phyloP scores from a whole-genome alignment of 2,113 vertebrate genomes.

The Brienomyrus longianalis region DNA sequence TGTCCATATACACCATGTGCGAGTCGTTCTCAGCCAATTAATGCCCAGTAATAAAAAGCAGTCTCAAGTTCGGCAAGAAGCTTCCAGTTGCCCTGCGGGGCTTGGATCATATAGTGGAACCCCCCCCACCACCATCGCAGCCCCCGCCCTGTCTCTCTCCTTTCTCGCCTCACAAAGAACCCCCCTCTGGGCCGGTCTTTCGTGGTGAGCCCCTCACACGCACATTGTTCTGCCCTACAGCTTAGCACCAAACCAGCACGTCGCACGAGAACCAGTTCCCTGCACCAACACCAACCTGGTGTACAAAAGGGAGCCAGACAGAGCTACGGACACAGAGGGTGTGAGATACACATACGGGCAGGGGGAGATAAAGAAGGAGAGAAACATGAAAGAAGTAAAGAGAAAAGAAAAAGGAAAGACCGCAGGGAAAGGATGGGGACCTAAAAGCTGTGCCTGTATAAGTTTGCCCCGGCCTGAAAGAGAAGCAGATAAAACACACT shows the following conservation, averaged over 20 bases:
- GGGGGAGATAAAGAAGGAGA: neutral
- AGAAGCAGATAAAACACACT: neutral
- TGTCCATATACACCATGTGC: neutral
- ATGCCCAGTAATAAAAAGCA: neutral
- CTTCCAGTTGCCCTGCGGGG: neutral
- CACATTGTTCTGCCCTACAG: constrained; percentile 8
- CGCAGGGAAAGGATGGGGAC: neutral
- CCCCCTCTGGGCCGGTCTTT: constrained; percentile 1
- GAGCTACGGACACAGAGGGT: neutral
- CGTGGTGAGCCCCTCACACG: constrained; percentile 14
- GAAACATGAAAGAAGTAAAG: neutral
- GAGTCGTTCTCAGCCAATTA: neutral
- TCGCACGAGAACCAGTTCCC: neutral
- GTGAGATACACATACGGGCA: neutral
- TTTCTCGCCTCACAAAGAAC: constrained; percentile 15
- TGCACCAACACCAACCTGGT: neutral
- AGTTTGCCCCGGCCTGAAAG: neutral
- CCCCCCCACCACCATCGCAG: neutral
- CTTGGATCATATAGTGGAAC: neutral
- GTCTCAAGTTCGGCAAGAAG: neutral
- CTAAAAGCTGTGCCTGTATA: neutral
- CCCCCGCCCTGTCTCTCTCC: constrained; percentile 15
- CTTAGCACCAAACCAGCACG: neutral
- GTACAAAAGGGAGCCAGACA: neutral
- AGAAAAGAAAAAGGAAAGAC: neutral